These are phyloP conservation scores for Oscheius myriophilus DNA, from an alignment of 2,888 invertebrate species.

Conservation along the genomic window DNA sequence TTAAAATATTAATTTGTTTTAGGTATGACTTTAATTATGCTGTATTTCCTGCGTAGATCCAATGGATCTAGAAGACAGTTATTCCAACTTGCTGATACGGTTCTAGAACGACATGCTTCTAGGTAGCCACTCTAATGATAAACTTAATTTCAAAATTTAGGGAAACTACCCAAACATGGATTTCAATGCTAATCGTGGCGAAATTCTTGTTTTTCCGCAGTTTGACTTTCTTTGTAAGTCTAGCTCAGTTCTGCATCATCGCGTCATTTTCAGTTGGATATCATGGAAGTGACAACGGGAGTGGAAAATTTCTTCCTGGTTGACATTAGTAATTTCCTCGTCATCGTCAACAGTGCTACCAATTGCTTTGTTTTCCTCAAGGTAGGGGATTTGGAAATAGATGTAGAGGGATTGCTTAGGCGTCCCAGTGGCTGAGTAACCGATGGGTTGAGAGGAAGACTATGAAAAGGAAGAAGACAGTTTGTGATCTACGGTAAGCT, in stretches of 20 bases:
- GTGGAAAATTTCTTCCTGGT: conserved; percentile 42
- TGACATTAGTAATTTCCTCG: conserved; percentile 61
- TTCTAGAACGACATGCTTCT: conserved; percentile 58
- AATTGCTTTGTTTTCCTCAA: conserved; percentile 66
- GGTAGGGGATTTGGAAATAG: conserved; percentile 14
- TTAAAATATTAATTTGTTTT: background rate
- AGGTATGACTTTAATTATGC: conserved; percentile 55
- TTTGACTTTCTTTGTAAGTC: conserved; percentile 56
- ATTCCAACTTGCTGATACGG: conserved; percentile 62
- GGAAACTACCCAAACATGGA: conserved; percentile 63
- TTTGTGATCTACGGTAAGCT: conserved; percentile 53
- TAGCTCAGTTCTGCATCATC: background rate
- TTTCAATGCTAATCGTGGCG: conserved; percentile 61
- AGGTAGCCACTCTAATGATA: conserved; percentile 62
- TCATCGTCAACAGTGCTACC: conserved; percentile 66
- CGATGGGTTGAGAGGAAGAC: conserved; percentile 57
- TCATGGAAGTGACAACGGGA: conserved; percentile 58
- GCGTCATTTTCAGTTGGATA: conserved; percentile 55
- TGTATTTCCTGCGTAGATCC: conserved; percentile 60
- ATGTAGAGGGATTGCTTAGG: conserved; percentile 35
- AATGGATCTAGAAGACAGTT: conserved; percentile 59
- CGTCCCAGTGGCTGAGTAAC: conserved; percentile 56
- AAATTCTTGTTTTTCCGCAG: conserved; percentile 63
- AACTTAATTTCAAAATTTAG: conserved; percentile 59
- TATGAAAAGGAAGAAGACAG: conserved; percentile 62